Conservation (phyloP, 92 coral and sea anemone species). For the Zoanthus sansibaricus region DNA sequence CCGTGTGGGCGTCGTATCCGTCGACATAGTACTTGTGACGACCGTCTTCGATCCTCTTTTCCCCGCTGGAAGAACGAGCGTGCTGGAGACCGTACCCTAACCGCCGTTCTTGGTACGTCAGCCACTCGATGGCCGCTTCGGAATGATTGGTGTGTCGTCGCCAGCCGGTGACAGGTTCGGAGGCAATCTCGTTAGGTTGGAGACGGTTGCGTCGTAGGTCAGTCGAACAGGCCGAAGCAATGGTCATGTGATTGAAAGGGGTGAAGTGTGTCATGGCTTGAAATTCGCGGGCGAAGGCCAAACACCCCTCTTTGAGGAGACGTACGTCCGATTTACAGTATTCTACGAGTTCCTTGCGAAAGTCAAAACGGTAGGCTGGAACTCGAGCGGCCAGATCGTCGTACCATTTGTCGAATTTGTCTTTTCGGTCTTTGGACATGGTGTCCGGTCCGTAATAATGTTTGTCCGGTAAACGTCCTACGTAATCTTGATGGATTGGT, state of each 20-base stretch:
- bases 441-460: background rate
- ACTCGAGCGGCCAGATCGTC: background rate
- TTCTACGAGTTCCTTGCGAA: background rate
- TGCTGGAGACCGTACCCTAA: background rate
- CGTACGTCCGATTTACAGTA: background rate
- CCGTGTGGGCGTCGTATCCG: background rate
- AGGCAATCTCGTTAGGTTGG: background rate
- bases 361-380: background rate
- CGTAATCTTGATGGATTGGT: background rate
- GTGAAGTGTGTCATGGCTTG: background rate
- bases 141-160: background rate
- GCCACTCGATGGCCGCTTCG: background rate
- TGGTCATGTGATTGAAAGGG: background rate
- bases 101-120: background rate
- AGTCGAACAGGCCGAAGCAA: background rate
- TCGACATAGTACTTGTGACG: background rate
- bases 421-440: background rate
- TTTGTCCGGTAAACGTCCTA: background rate
- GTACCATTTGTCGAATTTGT: background rate
- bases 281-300: background rate
- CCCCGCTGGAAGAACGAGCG: background rate
- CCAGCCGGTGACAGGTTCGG: background rate
- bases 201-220: background rate
- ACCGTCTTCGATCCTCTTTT: no score
- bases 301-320: background rate